Percentiles rank a stretch among this genome's conserved stretches.
Conservation (phyloP, 2,797 vertebrate species). For the Sarcoramphus papa region DNA sequence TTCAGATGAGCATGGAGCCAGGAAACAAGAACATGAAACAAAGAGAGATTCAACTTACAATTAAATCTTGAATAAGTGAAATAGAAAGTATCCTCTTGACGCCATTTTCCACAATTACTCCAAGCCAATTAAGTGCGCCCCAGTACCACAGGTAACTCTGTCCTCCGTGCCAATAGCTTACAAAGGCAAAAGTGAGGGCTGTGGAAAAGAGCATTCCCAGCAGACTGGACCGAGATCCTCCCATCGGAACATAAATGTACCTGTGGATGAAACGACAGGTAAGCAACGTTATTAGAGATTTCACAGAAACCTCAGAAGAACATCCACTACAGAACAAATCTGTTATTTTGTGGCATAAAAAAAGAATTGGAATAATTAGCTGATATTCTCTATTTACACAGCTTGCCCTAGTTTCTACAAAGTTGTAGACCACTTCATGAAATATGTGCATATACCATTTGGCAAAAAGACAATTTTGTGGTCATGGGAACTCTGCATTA, state of each 20-base stretch:
- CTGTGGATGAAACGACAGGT: constrained; percentile 71
- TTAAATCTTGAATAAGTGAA: constrained; percentile 65
- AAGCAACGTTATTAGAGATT: not conserved
- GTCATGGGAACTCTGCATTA: not conserved
- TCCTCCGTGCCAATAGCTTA: constrained; percentile 94
- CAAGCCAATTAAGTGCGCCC: constrained; percentile 91
- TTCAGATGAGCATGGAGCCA: not conserved
- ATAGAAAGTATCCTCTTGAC: constrained; percentile 74
- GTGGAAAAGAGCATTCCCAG: constrained; percentile 82
- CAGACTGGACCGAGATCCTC: constrained; percentile 83
- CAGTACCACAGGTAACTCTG: constrained; percentile 91
- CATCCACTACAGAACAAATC: not conserved
- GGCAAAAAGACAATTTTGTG: not conserved
- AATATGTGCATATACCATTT: not conserved
- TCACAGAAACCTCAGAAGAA: not conserved
- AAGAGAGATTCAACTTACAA: constrained; percentile 79
- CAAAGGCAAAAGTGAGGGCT: constrained; percentile 87
- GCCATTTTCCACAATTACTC: constrained; percentile 83
- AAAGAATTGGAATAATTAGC: not conserved
- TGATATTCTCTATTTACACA: not conserved
- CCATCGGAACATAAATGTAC: constrained; percentile 93
- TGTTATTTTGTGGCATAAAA: not conserved
- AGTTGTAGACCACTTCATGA: not conserved
- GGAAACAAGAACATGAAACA: not conserved
- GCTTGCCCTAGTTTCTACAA: not conserved